A percentile compares a stretch with the other conserved stretches of the same genome.
Conservation (phyloP, 2,888 invertebrate genomes). For the Sinotaia quadrata region DNA sequence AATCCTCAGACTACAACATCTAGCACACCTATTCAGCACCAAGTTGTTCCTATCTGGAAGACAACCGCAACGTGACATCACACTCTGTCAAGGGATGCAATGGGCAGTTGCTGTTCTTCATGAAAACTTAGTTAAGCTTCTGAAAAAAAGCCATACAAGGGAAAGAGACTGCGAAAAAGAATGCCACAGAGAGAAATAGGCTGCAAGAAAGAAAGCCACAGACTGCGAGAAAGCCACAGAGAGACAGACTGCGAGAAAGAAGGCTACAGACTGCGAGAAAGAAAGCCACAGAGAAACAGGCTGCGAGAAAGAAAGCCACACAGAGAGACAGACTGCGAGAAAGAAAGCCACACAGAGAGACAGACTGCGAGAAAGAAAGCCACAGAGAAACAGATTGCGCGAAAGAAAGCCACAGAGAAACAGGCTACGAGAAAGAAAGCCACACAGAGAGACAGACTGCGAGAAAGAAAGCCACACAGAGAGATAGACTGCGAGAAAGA, state of each 20-base stretch:
- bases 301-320: not conserved
- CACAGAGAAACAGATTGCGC: not conserved
- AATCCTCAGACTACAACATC: too few species aligned
- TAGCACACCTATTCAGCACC: too few species aligned
- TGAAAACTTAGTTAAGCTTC: too few species aligned
- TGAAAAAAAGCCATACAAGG: too few species aligned
- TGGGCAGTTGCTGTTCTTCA: too few species aligned
- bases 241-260: not conserved
- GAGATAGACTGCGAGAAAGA: constrained; percentile 4
- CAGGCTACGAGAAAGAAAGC: not conserved
- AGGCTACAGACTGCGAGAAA: not conserved
- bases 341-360: not conserved
- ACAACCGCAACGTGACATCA: too few species aligned
- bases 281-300: not conserved
- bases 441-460: not conserved
- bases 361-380: not conserved
- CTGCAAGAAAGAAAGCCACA: not conserved
- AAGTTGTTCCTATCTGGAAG: too few species aligned
- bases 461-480: constrained; percentile 3
- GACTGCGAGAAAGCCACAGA: not conserved
- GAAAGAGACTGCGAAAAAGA: too few species aligned
- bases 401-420: not conserved
- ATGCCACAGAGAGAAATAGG: too few species aligned
- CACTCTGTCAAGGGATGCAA: too few species aligned
- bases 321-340: not conserved